Evolutionary conservation across 1,140 invertebrate genomes (phyloP).

Genomic region (Luehdorfia chinensis): DNA sequence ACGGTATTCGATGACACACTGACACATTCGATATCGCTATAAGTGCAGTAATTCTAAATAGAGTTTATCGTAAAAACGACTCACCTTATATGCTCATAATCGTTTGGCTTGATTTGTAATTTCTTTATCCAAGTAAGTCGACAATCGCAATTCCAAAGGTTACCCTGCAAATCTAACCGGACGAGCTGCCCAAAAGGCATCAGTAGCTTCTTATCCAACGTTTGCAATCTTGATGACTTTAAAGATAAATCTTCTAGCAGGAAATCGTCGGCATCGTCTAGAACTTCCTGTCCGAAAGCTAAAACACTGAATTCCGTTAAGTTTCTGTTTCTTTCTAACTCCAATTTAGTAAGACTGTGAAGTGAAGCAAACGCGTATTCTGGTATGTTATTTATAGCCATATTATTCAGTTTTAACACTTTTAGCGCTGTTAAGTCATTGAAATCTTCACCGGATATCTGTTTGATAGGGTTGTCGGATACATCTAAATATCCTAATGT

Average conservation of each 20-base stretch:
- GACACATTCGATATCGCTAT: no score
- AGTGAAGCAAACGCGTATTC: constrained; percentile 49
- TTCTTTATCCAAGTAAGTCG: constrained; percentile 57
- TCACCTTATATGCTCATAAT: constrained; percentile 64
- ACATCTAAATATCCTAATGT: constrained; percentile 67
- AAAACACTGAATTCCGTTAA: constrained; percentile 49
- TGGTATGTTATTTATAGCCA: constrained; percentile 52
- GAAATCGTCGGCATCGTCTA: constrained; percentile 60
- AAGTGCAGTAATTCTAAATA: no score
- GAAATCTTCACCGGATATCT: constrained; percentile 57
- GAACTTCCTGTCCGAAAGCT: constrained; percentile 57
- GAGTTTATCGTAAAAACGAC: no score
- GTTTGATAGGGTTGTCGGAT: constrained; percentile 59
- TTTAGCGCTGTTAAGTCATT: constrained; percentile 48
- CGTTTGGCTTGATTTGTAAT: constrained; percentile 48
- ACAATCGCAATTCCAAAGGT: constrained; percentile 69
- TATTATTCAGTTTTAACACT: constrained; percentile 60
- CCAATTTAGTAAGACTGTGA: constrained; percentile 44
- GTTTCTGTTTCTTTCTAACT: constrained; percentile 62
- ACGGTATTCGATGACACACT: no score
- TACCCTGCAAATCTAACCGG: constrained; percentile 61
- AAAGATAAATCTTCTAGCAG: constrained; percentile 51
- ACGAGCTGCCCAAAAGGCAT: constrained; percentile 51
- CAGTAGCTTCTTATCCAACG: constrained; percentile 41
- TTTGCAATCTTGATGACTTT: constrained; percentile 50